phyloP scores from a whole-genome alignment of 2,113 vertebrate genomes.

The Atherinomorus stipes region DNA sequence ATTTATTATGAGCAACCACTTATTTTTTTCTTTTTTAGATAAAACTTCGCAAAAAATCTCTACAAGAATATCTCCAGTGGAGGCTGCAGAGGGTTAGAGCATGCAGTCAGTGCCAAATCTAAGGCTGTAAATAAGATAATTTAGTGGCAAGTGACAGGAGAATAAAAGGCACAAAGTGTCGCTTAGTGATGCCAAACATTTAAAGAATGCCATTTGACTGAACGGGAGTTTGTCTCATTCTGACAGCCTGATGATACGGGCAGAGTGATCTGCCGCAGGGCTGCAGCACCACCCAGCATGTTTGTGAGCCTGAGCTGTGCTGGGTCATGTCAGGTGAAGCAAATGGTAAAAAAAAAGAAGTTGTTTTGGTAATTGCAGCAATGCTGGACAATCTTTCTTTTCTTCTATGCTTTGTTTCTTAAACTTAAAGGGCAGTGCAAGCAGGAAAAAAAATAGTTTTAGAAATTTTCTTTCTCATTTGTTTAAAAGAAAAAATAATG shows the following conservation, averaged over 20 bases:
- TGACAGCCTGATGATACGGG: constrained; percentile 46
- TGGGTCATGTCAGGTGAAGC: constrained; percentile 57
- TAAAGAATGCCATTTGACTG: constrained; percentile 56
- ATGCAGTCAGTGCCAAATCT: constrained; percentile 6
- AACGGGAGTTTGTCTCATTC: constrained; percentile 27
- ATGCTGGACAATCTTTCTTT: neutral
- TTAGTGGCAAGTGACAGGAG: constrained; percentile 32
- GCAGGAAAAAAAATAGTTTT: neutral
- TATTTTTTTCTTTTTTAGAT: constrained; percentile 26
- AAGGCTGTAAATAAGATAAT: constrained; percentile 40
- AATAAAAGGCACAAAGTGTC: constrained; percentile 34
- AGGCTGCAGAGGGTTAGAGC: neutral
- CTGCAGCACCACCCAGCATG: constrained; percentile 55
- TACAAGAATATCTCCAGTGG: constrained; percentile 16
- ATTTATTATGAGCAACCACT: neutral
- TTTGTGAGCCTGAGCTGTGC: constrained; percentile 32
- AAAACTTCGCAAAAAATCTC: neutral
- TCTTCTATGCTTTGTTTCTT: neutral
- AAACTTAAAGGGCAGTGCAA: neutral
- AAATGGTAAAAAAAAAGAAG: neutral
- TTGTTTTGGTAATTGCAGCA: neutral
- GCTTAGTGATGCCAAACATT: constrained; percentile 56
- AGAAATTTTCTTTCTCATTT: neutral
- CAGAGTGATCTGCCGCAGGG: constrained; percentile 36
- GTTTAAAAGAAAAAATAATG: neutral